Conservation (phyloP, 2,797 vertebrate species). For the Ptychobarbus kaznakovi region DNA sequence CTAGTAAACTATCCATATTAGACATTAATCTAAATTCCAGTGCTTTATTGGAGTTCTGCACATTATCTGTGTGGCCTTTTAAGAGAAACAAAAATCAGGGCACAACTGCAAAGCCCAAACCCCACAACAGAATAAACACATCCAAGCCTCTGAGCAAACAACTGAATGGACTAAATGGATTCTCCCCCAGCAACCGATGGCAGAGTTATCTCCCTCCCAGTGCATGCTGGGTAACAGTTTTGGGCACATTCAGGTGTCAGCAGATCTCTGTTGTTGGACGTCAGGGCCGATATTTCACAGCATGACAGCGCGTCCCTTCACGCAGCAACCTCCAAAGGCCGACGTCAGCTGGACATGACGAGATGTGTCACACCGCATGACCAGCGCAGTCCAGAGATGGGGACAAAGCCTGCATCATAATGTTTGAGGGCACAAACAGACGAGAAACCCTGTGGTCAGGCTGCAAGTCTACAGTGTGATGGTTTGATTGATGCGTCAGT, state of each 20-base stretch:
- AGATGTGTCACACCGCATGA: conserved; percentile 50
- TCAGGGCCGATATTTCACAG: conserved; percentile 60
- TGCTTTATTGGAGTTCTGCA: background rate
- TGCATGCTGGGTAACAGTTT: conserved; percentile 55
- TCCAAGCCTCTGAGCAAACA: background rate
- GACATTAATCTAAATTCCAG: background rate
- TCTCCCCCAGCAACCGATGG: background rate
- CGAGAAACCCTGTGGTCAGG: conserved; percentile 8
- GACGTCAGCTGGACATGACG: conserved; percentile 50
- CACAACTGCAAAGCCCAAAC: background rate
- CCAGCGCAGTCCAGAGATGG: conserved; percentile 15
- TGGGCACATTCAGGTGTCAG: conserved; percentile 61
- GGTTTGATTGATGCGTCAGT: conserved; percentile 15
- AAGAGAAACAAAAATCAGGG: background rate
- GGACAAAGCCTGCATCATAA: conserved; percentile 42
- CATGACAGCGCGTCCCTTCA: conserved; percentile 51
- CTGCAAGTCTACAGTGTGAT: conserved; percentile 5
- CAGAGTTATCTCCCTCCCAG: conserved; percentile 19
- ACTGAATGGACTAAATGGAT: background rate
- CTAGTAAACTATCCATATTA: background rate
- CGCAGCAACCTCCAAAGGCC: conserved; percentile 49
- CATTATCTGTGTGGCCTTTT: background rate
- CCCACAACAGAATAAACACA: background rate
- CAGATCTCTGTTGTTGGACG: conserved; percentile 59
- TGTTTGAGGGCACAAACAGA: conserved; percentile 21